phyloP scores from a whole-genome alignment of 2,888 invertebrate species.

The Caenorhabditis japonica region DNA sequence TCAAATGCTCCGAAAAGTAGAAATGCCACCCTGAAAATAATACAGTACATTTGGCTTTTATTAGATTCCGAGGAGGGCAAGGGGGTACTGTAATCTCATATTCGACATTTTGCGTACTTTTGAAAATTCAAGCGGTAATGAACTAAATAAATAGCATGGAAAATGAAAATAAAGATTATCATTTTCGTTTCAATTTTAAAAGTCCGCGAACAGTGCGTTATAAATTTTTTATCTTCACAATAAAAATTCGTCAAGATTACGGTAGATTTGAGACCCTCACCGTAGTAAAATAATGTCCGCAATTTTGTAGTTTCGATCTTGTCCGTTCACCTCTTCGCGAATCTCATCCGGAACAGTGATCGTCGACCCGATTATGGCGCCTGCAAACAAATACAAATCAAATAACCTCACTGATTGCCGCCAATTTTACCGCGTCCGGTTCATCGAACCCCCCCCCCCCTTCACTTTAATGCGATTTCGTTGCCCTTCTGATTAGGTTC shows the following conservation, averaged over 20 bases:
- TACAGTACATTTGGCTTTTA: neutral
- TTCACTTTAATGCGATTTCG: neutral
- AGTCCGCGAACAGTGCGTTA: no score
- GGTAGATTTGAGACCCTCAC: slow-evolving; percentile 1
- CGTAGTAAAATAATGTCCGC: slow-evolving; percentile 47
- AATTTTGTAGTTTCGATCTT: slow-evolving; percentile 49
- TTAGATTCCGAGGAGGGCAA: no score
- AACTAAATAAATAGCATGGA: no score
- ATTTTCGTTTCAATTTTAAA: no score
- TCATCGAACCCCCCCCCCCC: no score
- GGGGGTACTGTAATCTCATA: no score
- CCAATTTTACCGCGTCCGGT: slow-evolving; percentile 9
- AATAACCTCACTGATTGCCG: neutral
- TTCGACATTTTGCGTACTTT: no score
- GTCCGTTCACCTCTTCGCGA: slow-evolving; percentile 48
- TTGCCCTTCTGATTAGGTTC: slow-evolving; percentile 19
- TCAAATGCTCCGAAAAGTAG: slow-evolving; percentile 35
- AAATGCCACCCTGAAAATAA: slow-evolving; percentile 31
- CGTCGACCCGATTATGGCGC: slow-evolving; percentile 46
- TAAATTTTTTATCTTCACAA: no score
- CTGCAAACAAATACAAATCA: no score
- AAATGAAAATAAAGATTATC: no score
- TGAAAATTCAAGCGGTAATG: no score
- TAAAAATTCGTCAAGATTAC: no score
- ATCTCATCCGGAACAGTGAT: slow-evolving; percentile 54